phyloP scores from a whole-genome alignment of 2,113 vertebrate genomes.

The Sylvia atricapilla region DNA sequence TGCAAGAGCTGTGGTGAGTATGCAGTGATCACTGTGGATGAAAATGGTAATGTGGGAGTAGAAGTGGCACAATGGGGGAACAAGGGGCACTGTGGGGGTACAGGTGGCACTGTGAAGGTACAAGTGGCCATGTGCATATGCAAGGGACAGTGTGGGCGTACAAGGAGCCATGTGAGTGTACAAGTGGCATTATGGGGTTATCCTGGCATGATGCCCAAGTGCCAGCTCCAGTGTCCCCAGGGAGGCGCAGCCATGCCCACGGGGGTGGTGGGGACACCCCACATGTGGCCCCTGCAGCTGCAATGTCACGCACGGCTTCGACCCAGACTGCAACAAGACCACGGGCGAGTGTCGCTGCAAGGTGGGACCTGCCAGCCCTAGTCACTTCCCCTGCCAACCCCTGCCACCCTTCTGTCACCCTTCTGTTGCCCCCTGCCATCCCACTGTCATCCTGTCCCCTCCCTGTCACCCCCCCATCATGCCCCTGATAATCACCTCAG shows the following conservation, averaged over 20 bases:
- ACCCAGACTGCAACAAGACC: constrained; percentile 93
- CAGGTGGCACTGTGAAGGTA: background rate
- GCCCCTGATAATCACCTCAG: background rate
- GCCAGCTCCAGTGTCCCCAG: background rate
- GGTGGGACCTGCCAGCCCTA: constrained; percentile 70
- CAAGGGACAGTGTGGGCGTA: background rate
- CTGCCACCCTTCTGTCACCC: background rate
- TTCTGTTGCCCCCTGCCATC: background rate
- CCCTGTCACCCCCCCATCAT: background rate
- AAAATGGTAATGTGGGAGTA: background rate
- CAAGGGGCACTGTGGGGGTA: background rate
- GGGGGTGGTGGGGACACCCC: constrained; percentile 95
- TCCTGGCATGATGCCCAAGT: background rate
- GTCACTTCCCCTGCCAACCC: background rate
- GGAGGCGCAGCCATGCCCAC: constrained; percentile 86
- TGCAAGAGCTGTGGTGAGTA: too few relatives aligned
- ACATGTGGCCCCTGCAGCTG: constrained; percentile 92
- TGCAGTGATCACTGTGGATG: background rate
- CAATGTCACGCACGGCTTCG: constrained; percentile 83
- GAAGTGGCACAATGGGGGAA: background rate
- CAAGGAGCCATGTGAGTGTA: background rate
- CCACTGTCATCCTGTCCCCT: background rate
- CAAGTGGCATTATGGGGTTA: background rate
- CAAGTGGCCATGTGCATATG: too few relatives aligned
- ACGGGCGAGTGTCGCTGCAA: constrained; percentile 92